phyloP scores from a whole-genome alignment of 2,113 vertebrate species.

The Physeter macrocephalus region DNA sequence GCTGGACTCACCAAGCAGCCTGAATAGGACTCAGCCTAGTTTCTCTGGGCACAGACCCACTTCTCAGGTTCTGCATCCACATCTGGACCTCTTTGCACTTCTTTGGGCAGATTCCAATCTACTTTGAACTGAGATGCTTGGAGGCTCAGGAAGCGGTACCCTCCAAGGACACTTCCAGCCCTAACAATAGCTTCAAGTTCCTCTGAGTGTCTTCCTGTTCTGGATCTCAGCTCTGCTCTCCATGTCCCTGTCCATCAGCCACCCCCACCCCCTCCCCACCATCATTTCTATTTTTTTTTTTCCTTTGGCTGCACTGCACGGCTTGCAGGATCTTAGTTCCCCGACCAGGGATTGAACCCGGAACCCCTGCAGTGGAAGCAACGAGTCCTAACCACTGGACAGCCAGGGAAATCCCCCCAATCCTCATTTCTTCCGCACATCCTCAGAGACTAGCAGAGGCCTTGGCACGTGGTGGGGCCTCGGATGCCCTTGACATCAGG shows the following conservation, averaged over 20 bases:
- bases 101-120: neutral
- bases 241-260: neutral
- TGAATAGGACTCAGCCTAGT: neutral
- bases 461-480: neutral
- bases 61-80: neutral
- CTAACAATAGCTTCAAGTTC: neutral
- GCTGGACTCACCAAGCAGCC: neutral
- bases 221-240: neutral
- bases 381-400: too few relatives aligned
- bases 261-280: accelerated
- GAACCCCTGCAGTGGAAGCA: too few relatives aligned
- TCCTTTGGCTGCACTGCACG: too few relatives aligned
- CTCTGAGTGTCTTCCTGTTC: neutral
- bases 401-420: too few relatives aligned
- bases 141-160: neutral
- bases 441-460: neutral
- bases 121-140: neutral
- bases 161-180: neutral
- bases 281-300: neutral
- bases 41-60: neutral
- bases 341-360: too few relatives aligned
- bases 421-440: neutral
- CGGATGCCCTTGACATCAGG: neutral
- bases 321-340: too few relatives aligned
- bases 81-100: neutral